Conservation (phyloP, 2,797 vertebrate species). For the Falco peregrinus region DNA sequence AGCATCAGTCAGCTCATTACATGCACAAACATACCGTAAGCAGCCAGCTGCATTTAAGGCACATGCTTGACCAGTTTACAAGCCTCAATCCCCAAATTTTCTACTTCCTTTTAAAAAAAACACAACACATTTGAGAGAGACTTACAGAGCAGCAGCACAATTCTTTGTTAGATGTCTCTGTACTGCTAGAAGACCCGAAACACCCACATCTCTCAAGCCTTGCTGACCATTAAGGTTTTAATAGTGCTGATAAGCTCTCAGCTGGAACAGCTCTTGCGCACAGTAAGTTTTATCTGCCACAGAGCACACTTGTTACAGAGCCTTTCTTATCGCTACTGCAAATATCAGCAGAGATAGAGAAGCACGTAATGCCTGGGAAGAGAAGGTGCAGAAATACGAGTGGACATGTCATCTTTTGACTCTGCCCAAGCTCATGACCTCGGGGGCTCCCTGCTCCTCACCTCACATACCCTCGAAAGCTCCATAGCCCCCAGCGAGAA, state of each 20-base stretch:
- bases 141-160: not conserved
- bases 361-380: not conserved
- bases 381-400: not conserved
- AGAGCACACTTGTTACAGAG: not conserved
- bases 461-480: not conserved
- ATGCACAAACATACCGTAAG: not conserved
- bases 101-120: not conserved
- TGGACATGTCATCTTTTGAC: not conserved
- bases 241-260: not conserved
- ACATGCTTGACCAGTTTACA: accelerated
- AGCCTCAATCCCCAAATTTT: not conserved
- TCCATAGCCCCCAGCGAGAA: not conserved
- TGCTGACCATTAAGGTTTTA: not conserved
- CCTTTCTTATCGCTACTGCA: conserved; percentile 22
- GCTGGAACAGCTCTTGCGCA: not conserved
- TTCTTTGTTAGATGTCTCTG: accelerated
- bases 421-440: not conserved
- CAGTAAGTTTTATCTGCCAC: not conserved
- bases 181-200: not conserved
- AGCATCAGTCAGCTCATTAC: not conserved
- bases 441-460: not conserved
- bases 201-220: not conserved
- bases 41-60: not conserved
- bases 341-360: not conserved
- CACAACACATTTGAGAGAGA: not conserved